Conservation (phyloP, 2,888 invertebrate genomes). For the Dysmachus trigonus region DNA sequence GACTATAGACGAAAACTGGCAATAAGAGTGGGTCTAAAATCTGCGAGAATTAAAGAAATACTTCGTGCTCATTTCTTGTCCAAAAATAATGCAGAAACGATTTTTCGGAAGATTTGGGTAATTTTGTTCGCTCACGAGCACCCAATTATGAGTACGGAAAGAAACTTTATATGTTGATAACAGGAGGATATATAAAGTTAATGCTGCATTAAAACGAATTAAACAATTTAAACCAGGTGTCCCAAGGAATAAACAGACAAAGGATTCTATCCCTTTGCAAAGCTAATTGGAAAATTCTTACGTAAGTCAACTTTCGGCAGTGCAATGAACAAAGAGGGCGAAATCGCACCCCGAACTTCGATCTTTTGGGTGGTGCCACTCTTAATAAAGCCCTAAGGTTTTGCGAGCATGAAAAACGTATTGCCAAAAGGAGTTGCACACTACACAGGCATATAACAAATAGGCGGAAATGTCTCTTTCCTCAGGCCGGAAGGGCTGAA, state of each 20-base stretch:
- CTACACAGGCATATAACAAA: not conserved
- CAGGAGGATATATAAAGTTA: too few species aligned
- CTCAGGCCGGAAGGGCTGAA: not conserved
- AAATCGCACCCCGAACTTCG: not conserved
- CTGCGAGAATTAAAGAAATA: too few species aligned
- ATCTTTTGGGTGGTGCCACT: not conserved
- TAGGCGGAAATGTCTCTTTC: constrained; percentile 3
- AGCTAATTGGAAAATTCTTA: not conserved
- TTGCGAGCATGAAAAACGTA: not conserved
- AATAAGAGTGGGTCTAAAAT: too few species aligned
- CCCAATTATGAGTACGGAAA: too few species aligned
- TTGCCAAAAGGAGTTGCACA: not conserved
- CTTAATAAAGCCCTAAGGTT: not conserved
- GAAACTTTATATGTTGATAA: too few species aligned
- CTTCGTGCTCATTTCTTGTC: too few species aligned
- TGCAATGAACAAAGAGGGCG: not conserved
- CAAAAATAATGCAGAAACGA: too few species aligned
- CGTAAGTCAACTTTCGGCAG: not conserved
- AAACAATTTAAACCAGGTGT: not conserved
- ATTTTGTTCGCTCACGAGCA: too few species aligned
- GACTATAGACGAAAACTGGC: too few species aligned
- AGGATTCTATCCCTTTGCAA: not conserved
- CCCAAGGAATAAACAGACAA: not conserved
- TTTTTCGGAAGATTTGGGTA: too few species aligned
- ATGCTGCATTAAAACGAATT: not conserved